Evolutionary conservation across 2,888 invertebrate species (phyloP).

Genomic region (Pammene aurita): DNA sequence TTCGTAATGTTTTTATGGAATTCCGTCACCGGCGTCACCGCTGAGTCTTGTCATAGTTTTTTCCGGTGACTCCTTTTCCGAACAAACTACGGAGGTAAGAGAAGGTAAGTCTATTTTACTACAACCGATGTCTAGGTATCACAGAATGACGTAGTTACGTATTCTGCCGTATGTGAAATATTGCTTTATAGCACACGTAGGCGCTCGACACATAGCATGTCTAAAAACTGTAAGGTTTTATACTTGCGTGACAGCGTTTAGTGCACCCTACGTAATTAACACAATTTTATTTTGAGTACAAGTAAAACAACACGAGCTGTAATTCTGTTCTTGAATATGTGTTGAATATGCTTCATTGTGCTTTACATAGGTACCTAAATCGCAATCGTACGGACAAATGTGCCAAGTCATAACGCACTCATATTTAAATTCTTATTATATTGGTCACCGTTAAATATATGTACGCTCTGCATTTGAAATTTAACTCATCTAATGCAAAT

Average conservation of each 20-base stretch:
- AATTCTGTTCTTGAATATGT: too few species aligned
- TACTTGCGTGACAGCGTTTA: slow-evolving; percentile 22
- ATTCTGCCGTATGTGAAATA: not conserved
- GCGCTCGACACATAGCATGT: slow-evolving; percentile 30
- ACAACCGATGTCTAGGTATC: too few species aligned
- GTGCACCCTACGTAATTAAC: slow-evolving; percentile 35
- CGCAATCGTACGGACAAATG: too few species aligned
- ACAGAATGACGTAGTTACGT: not conserved
- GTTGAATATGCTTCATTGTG: too few species aligned
- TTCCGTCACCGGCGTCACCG: not conserved
- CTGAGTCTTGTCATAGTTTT: not conserved
- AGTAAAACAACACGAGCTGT: not conserved
- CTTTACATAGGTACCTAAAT: too few species aligned
- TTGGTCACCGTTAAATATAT: too few species aligned
- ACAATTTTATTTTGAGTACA: slow-evolving; percentile 15
- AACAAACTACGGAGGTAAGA: not conserved
- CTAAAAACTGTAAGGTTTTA: slow-evolving; percentile 23
- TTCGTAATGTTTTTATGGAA: slow-evolving; percentile 10
- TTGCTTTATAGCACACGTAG: slow-evolving; percentile 16
- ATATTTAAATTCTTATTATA: too few species aligned
- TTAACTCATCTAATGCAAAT: too few species aligned
- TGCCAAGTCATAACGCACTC: too few species aligned
- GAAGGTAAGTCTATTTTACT: too few species aligned
- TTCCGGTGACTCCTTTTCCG: not conserved
- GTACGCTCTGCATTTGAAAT: too few species aligned